These are phyloP conservation scores for Adoxophyes honmai DNA, from an alignment of 1,140 invertebrate species.

Conservation along the genomic window DNA sequence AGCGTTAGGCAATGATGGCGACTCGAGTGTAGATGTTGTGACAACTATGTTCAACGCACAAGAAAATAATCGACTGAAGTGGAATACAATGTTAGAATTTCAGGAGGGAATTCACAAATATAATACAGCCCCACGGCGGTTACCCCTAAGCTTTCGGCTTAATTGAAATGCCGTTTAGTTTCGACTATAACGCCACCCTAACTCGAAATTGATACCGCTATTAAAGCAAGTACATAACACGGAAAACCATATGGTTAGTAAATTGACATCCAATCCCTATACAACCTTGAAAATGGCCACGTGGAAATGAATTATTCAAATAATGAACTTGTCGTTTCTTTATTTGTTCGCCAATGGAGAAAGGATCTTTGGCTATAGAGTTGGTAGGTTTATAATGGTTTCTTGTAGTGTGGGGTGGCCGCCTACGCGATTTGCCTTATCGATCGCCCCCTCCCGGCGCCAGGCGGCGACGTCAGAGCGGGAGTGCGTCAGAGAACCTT, in stretches of 20 bases:
- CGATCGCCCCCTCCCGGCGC: slow-evolving; percentile 53
- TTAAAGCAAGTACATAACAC: too few relatives aligned
- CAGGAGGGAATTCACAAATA: too few relatives aligned
- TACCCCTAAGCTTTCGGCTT: too few relatives aligned
- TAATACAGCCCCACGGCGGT: too few relatives aligned
- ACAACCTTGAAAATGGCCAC: not conserved
- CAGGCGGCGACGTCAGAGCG: slow-evolving; percentile 46
- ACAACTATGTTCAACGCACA: too few relatives aligned
- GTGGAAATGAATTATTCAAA: not conserved
- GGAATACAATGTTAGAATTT: too few relatives aligned
- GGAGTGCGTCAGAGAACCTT: slow-evolving; percentile 54
- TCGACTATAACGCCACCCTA: too few relatives aligned
- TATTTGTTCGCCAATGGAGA: not conserved
- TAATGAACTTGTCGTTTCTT: not conserved
- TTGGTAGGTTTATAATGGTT: slow-evolving; percentile 5
- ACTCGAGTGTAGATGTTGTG: too few relatives aligned
- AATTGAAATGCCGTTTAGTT: too few relatives aligned
- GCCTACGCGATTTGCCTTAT: slow-evolving; percentile 51
- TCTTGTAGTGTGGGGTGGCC: slow-evolving; percentile 29
- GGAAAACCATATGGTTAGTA: not conserved
- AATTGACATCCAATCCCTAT: not conserved
- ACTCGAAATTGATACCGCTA: too few relatives aligned
- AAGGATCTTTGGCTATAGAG: slow-evolving; percentile 20
- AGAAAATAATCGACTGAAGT: too few relatives aligned
- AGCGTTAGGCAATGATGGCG: not conserved